Base-by-base conservation (phyloP, 2,888 invertebrate genomes). In the Drosophila koepferae region DNA sequence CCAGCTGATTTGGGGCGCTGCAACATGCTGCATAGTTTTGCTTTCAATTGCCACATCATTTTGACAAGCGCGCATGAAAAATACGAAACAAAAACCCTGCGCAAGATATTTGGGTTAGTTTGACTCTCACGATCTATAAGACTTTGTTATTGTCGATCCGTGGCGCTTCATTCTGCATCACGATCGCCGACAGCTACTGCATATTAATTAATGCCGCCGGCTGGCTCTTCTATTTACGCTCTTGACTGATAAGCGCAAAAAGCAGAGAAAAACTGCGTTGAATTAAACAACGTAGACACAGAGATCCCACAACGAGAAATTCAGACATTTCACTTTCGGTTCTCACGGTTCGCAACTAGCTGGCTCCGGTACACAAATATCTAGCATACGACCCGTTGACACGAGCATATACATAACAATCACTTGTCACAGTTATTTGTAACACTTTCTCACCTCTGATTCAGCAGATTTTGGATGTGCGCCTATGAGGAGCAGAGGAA, bases 51-150 rank as follows among this genome's bases (percentile, higher is more conserved):
- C 85, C 73, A 68, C 82, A 82, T 79, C 53, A 72, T 67, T 84
- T 74, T 82, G 82, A 82, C 72, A 73, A 69, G 62, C 60, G 74
- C 74, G 71, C 70, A 82, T 75, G 76, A 72, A 67, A 51, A 59
- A 31, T 8, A 41, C 59, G 41, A 41, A 56, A 49, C 55, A 54
- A 54, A 72, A 72, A 54, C 64, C 56, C 54, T 72, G 68, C 49
- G 65, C 70, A 40, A 61, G 55, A 65, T 70, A 83, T 84, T 84
- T 81, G 77, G 86, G 84, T 84, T 84, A 81, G 51, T 71, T 54
- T 60, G 74, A 67, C 81, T 84, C 84, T 81, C 84, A 84, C 84
- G 84, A 81, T 86, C 72, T 75, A 64, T 53, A 60, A 46, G 64
- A 43, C 61, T 46, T 28, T 61, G 40, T 55, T 71, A 53, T 61